A percentile compares a stretch with the other conserved stretches of the same genome.
Conservation (phyloP, 2,113 vertebrate genomes). For the Stercorarius parasiticus region DNA sequence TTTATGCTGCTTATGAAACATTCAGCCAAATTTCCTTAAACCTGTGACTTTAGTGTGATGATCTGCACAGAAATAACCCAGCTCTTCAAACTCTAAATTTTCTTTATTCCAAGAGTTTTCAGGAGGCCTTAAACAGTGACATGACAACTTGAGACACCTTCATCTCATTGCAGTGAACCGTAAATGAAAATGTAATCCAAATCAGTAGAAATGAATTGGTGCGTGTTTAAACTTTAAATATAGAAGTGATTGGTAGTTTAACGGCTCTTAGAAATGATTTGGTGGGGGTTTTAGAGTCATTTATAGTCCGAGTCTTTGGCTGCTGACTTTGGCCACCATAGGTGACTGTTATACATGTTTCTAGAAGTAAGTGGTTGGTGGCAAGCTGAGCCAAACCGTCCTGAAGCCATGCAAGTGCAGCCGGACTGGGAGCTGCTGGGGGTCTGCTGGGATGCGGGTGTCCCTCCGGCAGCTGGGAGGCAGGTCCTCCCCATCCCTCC, state of each 20-base stretch:
- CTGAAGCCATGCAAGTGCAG: background rate
- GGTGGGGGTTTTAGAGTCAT: background rate
- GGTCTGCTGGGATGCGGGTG: background rate
- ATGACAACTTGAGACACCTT: background rate
- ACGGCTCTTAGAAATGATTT: background rate
- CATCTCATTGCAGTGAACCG: background rate
- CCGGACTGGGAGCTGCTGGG: slow-evolving; percentile 15
- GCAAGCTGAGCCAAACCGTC: background rate
- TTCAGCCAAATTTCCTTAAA: background rate
- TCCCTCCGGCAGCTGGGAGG: background rate
- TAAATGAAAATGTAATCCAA: background rate
- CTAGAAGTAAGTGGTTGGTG: background rate
- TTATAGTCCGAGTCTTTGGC: background rate
- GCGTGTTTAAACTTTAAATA: background rate
- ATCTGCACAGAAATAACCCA: background rate
- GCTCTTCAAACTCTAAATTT: background rate
- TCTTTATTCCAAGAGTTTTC: background rate
- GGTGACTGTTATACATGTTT: background rate
- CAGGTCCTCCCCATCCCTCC: background rate
- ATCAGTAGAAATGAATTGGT: background rate
- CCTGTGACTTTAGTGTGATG: background rate
- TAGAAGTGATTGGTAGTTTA: background rate
- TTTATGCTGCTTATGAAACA: background rate
- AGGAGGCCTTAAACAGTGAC: background rate
- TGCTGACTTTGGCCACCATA: background rate